A percentile compares a stretch with the other conserved stretches of the same genome.
Conservation (phyloP, 2,797 vertebrate genomes). For the Lacerta agilis region DNA sequence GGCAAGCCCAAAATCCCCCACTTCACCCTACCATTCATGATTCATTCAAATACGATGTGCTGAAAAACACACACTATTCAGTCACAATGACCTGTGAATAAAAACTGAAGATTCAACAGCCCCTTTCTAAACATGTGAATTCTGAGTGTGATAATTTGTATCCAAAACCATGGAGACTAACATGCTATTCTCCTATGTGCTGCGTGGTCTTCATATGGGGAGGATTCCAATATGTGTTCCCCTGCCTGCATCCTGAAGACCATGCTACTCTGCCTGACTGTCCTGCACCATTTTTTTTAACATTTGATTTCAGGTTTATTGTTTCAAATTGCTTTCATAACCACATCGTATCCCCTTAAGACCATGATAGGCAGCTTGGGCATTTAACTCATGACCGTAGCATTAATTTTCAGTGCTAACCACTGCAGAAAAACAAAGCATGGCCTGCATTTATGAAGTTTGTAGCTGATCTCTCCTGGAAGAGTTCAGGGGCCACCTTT, state of each 20-base stretch:
- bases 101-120: neutral
- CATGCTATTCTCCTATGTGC: neutral
- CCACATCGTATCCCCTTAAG: neutral
- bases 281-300: neutral
- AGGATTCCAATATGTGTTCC: neutral
- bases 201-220: neutral
- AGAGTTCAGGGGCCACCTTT: constrained; percentile 1
- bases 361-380: neutral
- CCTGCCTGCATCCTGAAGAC: rapidly evolving
- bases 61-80: neutral
- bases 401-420: constrained; percentile 3
- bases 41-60: neutral
- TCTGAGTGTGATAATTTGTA: neutral
- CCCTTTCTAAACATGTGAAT: too few species aligned
- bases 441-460: constrained; percentile 9
- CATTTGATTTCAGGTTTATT: neutral
- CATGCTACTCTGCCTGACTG: neutral
- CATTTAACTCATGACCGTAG: neutral
- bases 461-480: neutral
- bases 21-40: too few species aligned
- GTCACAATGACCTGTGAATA: neutral
- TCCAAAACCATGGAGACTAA: neutral
- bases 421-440: neutral
- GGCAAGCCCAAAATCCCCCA: too few species aligned
- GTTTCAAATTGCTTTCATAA: neutral